Conservation (phyloP, 2,888 invertebrate species). For the Caenorhabditis sulstoni region DNA sequence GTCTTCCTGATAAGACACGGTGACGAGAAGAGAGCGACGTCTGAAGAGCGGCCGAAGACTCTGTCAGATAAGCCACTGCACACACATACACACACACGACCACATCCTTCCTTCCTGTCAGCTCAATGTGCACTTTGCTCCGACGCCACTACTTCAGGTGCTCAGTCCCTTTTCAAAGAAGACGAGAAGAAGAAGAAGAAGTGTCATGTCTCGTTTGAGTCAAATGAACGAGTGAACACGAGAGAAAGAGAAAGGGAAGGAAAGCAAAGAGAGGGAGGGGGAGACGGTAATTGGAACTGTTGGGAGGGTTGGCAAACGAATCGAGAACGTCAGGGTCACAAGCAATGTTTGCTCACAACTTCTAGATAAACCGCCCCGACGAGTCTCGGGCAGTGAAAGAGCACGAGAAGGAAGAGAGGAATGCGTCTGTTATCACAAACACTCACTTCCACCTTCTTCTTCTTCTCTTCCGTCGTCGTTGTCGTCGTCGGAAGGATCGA, state of each 20-base stretch:
- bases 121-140: no score
- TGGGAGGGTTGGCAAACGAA: slow-evolving; percentile 1
- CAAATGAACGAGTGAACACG: neutral
- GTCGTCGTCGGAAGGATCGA: neutral
- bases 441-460: slow-evolving; percentile 2
- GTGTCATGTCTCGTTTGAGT: neutral
- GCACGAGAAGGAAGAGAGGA: neutral
- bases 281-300: slow-evolving; percentile 13
- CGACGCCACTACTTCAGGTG: neutral
- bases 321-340: slow-evolving; percentile 9
- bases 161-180: neutral
- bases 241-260: neutral
- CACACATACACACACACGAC: neutral
- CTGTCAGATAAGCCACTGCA: neutral
- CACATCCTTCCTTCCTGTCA: neutral
- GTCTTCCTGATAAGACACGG: neutral
- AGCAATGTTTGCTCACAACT: slow-evolving; percentile 47
- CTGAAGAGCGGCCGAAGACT: neutral
- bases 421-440: slow-evolving; percentile 31
- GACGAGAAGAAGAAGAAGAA: no score
- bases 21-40: neutral
- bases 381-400: neutral
- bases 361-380: slow-evolving; percentile 10
- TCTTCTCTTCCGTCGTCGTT: neutral
- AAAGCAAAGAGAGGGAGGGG: neutral